Base-by-base conservation (phyloP, 2,113 vertebrate species). In the Rhabdomys dilectus region DNA sequence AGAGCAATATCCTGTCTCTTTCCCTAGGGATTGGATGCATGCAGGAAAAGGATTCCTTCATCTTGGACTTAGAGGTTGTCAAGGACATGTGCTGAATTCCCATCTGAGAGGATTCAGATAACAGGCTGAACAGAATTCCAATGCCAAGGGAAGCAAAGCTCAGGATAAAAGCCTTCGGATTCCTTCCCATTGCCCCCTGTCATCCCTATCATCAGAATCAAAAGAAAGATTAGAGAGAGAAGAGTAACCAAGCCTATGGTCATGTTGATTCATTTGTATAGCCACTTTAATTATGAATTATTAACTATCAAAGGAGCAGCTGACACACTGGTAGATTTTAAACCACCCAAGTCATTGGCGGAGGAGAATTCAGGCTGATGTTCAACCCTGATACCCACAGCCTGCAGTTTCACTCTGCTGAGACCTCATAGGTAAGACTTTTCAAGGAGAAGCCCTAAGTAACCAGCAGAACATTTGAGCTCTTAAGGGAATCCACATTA, bases 401-500 rank as follows among this genome's bases (percentile, higher is more conserved):
- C 66, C 62, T 75, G 36, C 51, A 91, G 80, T 96, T 97, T 97
- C 93, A 96, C 85, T 86, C 13, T 93, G 76, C 91, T 15, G 45
- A 96, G 91, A 95, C 26, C 53, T 94, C 77, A 60, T 66, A 88
- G 76, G 93, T 82, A 70, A 93, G 92, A 90, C 93, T 96, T 96
- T 96, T 86, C 91, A 95, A 97, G 93, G 89, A 96, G 91, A 96
- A 96, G 85, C 66, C 58, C 4, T 96, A 96, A 97, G 94, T 97
- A 97, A 97, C 70, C 36, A 76, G 91, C n/a, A 89, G 84, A 96
- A 95, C 81, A 92, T 85, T 94, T 81, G 91, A 76, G 42, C 70
- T 96, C 97, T 96, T 94, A 82, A 94, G 95, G 93, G 94, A 96
- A 97, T 94, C 76, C 34, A 93, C 76, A 78, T 96, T 95, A 96